These are phyloP conservation scores for Corapipo altera DNA, from an alignment of 2,113 vertebrate species.

Conservation along the genomic window DNA sequence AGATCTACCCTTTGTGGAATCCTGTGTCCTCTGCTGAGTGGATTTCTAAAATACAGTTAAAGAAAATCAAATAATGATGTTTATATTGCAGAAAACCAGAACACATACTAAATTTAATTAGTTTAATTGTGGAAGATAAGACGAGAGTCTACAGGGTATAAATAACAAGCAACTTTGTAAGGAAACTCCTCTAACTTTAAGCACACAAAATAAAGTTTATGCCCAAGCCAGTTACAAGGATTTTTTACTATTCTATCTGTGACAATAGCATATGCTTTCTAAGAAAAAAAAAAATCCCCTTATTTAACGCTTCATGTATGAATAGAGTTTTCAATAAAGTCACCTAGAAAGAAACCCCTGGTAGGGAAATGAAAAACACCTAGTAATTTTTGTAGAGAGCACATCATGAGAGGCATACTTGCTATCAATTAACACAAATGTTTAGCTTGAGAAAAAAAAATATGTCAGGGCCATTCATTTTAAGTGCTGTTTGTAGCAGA, in stretches of 20 bases:
- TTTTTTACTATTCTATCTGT: not conserved
- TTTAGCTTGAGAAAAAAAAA: not conserved
- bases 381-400: not conserved
- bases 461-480: not conserved
- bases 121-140: not conserved
- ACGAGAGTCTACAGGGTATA: not conserved
- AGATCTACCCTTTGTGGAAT: not conserved
- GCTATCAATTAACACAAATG: not conserved
- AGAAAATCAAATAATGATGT: not conserved
- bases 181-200: not conserved
- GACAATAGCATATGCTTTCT: not conserved
- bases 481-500: not conserved
- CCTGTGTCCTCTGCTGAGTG: not conserved
- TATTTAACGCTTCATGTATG: not conserved
- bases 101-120: not conserved
- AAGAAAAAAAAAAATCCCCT: accelerated
- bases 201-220: not conserved
- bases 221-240: accelerated
- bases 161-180: not conserved
- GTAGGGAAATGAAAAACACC: accelerated
- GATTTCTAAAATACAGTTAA: not conserved
- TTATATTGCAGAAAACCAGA: not conserved
- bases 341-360: not conserved
- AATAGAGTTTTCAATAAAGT: not conserved
- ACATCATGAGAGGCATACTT: not conserved